Base-by-base conservation (phyloP, 2,888 invertebrate genomes). In the Crematogaster levior region DNA sequence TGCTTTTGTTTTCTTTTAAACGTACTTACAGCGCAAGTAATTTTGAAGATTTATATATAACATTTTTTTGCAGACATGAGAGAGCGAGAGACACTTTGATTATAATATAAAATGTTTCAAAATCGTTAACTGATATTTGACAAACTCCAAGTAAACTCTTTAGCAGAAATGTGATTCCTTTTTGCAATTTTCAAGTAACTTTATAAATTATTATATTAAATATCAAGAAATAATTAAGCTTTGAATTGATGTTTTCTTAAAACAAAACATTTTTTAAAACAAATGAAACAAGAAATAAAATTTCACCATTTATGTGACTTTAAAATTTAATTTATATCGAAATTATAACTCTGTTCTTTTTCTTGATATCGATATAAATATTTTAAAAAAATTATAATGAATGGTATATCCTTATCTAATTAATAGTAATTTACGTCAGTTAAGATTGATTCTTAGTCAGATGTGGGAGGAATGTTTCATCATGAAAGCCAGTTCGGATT, bases 31-130 rank as follows among this genome's bases (percentile, higher is more conserved):
- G 66, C 5, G 15, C 10, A 53, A 48, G 65, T 53, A 40, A 77
- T 77, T 24, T 63, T 74, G 24, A 74, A 63, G 40, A 77, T 77
- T 66, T 66, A 66, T 51, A 21, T 15, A 66, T 65, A 51, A 63
- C 48, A 24, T n/a, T 53, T 37, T n/a, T 40, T 77, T 21, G 6
- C 15, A 24, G 7, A 48, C 53, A n/a, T 5, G n/a, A n/a, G n/a
- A n/a, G n/a, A n/a, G n/a, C n/a, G n/a, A n/a, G n/a, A n/a, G n/a
- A 40, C 30, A 53, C 24, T 43, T 58, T n/a, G 15, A 43, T 21
- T 15, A 24, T 10, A 21, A 51, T 53, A 40, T 21, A 43, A 27
- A 51, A 27, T 27, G 7, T 37, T 27, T 37, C 1, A 18, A 34
- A 46, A 48, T 7, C 10, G 40, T 1, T 6, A 5, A 15, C 9